Percentiles rank a stretch among this genome's conserved stretches.
Evolutionary conservation across 1,140 invertebrate species (phyloP).

Genomic region (Heliothis virescens): DNA sequence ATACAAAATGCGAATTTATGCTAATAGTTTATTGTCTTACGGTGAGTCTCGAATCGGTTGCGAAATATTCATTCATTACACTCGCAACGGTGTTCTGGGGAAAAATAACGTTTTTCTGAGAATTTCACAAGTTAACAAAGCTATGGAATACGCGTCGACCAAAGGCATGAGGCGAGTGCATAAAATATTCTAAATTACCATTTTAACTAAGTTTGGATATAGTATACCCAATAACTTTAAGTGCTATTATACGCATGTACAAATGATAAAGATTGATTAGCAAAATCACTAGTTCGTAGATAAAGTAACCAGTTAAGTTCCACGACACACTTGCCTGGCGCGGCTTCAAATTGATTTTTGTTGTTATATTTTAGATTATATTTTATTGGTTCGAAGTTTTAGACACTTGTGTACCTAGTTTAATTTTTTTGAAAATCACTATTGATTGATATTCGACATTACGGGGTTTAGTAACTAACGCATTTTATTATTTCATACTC

Average conservation of each 20-base stretch:
- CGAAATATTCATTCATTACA: background rate
- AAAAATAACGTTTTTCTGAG: conserved; percentile 2
- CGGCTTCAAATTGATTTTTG: conserved; percentile 70
- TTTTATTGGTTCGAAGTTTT: conserved; percentile 77
- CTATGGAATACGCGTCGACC: conserved; percentile 20
- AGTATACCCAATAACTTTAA: conserved; percentile 73
- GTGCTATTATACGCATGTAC: conserved; percentile 81
- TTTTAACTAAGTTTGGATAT: conserved; percentile 70
- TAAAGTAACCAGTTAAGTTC: conserved; percentile 62
- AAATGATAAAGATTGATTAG: conserved; percentile 80
- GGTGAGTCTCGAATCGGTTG: background rate
- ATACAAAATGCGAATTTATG: conserved; percentile 56
- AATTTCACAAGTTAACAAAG: conserved; percentile 18
- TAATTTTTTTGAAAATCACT: conserved; percentile 65
- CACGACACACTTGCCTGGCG: conserved; percentile 66
- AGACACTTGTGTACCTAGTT: conserved; percentile 69
- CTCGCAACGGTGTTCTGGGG: background rate
- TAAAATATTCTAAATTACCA: conserved; percentile 78
- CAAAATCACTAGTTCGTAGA: conserved; percentile 74
- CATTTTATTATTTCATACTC: conserved; percentile 63
- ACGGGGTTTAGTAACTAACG: conserved; percentile 50
- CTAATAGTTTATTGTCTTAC: conserved; percentile 52
- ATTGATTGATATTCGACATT: conserved; percentile 39
- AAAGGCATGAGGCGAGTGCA: conserved; percentile 27
- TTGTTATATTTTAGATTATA: conserved; percentile 84